Evolutionary conservation across 2,113 vertebrate species (phyloP), one percentile per base, ranked within the genome.

Genomic region (Pelvicachromis taeniatus): DNA sequence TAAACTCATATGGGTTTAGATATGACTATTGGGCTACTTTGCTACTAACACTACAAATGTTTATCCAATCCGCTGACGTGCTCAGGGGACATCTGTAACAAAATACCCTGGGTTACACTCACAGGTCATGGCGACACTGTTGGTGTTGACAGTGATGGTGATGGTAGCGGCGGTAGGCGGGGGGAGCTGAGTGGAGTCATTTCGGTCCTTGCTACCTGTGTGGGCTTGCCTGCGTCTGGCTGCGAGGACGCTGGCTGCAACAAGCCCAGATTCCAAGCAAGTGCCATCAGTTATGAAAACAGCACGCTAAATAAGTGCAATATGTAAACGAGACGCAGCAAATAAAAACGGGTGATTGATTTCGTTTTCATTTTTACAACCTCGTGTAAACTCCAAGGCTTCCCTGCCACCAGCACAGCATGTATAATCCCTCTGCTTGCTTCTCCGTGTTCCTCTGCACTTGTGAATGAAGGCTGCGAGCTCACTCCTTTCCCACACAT

Each of bases 221-320:
- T 40, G 59, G 81, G 81, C 90, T 88, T 91, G 91, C 68, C 80
- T 53, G 79, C 1, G 5, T 79, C 55, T 86, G 54, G 65, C 59
- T 82, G 81, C 3, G 79, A 77, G 68, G 23, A 86, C 40, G 12
- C 88, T 16, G n/a, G 88, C 90, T 80, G 26, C 4, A 87, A 94
- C 88, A 90, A 91, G 86, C 83, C 87, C 77, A 21, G 88, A 93
- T 93, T 93, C 89, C 90, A 88, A 19, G 63, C 19, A 88, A 80
- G 42, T 10, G 40, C 31, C 33, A 61, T 8, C 42, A 33, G 19
- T 77, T 59, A 88, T 23, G 29, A 9, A 17, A 54, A 8, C 75
- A 63, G 50, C n/a, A 35, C 31, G 61, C 56, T 23, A 56, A 82
- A 75, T 11, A 35, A 10, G 31, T 8, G 35, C 17, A 13, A 14